Evolutionary conservation across 1,140 invertebrate genomes (phyloP), one percentile per base, ranked within the genome.

Genomic region (Pentalonia nigronervosa): DNA sequence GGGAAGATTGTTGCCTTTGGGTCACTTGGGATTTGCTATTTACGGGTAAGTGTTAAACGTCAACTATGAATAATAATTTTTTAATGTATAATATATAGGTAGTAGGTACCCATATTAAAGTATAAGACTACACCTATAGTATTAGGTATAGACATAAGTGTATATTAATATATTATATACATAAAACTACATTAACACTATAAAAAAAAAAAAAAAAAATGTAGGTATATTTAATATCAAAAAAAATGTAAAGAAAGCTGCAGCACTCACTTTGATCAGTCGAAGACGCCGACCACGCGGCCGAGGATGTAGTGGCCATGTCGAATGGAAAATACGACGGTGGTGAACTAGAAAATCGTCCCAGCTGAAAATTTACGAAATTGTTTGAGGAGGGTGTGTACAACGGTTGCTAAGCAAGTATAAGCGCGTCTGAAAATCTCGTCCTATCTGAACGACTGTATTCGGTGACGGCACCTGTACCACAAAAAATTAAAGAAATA

Each of bases 271-370:
- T 93, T 84, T 81, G 91, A 41, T 48, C 30, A 34, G 81, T 84
- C n/a, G 91, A n/a, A 9, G 47, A 48, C 20, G 90, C 34, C 23
- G 81, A n/a, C 91, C 91, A 93, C 7, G 91, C 0, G 48, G 48
- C 81, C n/a, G 91, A 92, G 20, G 91, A 76, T 17, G 91, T 45
- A 8, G 91, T 47, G 25, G 91, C 47, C 91, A 93, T 93, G 14
- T 41, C 53, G 2, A 25, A 11, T 25, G 36, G 9, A 84, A 76
- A 76, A 17, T 76, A 17, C 60, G 60, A 17, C n/a, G 30, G 30
- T 4, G 8, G n/a, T 76, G n/a, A 76, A n/a, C 60, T n/a, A 14
- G 60, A 76, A 76, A 67, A 67, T 30, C 60, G 60, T 30, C 11
- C 30, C 30, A 2, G 60, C 30, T 67, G 60, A n/a, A 67, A 76